phyloP scores from a whole-genome alignment of 2,113 vertebrate species.

The Myiagra hebetior region DNA sequence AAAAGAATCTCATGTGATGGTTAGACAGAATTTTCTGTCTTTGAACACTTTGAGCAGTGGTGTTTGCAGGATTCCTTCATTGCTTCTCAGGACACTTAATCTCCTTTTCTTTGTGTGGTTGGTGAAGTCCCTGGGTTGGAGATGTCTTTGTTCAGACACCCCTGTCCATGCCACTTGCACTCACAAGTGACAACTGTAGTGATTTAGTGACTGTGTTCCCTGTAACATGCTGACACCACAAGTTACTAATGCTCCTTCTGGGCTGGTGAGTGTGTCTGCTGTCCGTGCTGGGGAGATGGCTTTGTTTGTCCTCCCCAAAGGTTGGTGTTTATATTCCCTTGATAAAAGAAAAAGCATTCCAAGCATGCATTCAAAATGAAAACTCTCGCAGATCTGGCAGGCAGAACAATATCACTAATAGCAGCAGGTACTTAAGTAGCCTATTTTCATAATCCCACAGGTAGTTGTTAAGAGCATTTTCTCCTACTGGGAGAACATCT shows the following conservation, averaged over 20 bases:
- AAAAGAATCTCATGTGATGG: neutral
- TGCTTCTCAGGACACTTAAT: neutral
- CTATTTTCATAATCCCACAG: conserved; percentile 60
- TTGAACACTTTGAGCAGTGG: neutral
- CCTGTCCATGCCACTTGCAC: neutral
- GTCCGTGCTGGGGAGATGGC: neutral
- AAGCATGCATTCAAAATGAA: neutral
- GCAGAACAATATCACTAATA: conserved; percentile 28
- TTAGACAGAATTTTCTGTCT: neutral
- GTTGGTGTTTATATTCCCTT: neutral
- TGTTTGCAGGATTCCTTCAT: neutral
- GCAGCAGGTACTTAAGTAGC: conserved; percentile 44
- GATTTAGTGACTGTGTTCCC: neutral
- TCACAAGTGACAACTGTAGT: neutral
- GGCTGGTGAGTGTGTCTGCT: neutral
- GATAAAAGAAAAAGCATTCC: conserved; percentile 7
- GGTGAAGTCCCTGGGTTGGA: neutral
- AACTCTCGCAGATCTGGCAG: neutral
- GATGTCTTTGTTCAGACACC: neutral
- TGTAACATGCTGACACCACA: neutral
- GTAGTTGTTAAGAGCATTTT: conserved; percentile 52
- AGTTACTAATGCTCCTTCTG: neutral
- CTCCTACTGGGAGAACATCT: conserved; percentile 21
- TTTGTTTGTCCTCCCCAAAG: conserved; percentile 1
- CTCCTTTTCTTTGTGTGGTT: neutral